phyloP scores from a whole-genome alignment of 2,113 vertebrate genomes.

The Ptilorrhoa leucosticta region DNA sequence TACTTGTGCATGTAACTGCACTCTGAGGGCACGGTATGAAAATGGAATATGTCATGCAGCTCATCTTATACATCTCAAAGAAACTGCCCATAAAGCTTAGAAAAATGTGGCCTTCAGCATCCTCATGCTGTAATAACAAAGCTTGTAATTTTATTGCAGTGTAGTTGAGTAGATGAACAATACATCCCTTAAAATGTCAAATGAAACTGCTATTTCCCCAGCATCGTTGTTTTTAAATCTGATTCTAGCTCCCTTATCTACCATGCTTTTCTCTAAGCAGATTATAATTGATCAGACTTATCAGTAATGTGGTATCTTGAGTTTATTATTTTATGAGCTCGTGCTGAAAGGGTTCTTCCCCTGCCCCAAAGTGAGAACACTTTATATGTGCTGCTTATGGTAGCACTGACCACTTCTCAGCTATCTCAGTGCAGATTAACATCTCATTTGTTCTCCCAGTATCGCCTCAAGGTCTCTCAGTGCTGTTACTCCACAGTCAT shows the following conservation, averaged over 20 bases:
- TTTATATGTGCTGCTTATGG: background rate
- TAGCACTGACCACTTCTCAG: background rate
- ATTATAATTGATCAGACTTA: slow-evolving; percentile 11
- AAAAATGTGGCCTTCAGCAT: background rate
- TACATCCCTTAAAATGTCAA: background rate
- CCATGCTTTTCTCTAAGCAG: background rate
- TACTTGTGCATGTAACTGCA: no score
- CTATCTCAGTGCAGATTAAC: background rate
- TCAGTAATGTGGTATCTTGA: background rate
- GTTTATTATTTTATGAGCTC: background rate
- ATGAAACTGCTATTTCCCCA: background rate
- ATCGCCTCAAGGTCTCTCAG: background rate
- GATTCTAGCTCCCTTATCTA: background rate
- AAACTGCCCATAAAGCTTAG: background rate
- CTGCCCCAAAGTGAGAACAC: background rate
- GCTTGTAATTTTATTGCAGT: background rate
- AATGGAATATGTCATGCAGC: background rate
- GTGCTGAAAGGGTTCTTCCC: background rate
- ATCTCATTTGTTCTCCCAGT: background rate
- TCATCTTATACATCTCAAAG: background rate
- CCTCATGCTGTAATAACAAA: background rate
- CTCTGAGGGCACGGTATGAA: background rate
- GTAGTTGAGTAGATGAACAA: background rate
- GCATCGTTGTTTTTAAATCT: background rate
- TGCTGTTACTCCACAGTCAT: background rate